Conservation (phyloP, 2,888 invertebrate genomes). For the Tetragonisca angustula region DNA sequence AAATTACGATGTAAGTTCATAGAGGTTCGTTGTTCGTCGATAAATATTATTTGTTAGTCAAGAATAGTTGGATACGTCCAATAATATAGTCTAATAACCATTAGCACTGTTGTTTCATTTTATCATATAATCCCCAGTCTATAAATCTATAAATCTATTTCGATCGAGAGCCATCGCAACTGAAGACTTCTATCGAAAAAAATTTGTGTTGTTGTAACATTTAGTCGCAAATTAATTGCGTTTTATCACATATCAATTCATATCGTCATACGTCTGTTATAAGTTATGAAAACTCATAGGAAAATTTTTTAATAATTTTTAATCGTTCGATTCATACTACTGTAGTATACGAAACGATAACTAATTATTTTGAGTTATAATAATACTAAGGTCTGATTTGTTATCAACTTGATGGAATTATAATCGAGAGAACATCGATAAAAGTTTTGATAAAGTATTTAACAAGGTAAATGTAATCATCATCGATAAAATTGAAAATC, state of each 20-base stretch:
- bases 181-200: not conserved
- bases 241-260: not conserved
- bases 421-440: slow-evolving; percentile 33
- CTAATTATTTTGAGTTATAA: slow-evolving; percentile 55
- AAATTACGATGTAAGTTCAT: slow-evolving; percentile 80
- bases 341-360: slow-evolving; percentile 1
- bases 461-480: slow-evolving; percentile 44
- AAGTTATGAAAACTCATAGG: rapidly evolving
- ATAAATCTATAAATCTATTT: not conserved
- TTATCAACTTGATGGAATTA: slow-evolving; percentile 48
- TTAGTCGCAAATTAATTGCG: not conserved
- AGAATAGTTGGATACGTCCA: slow-evolving; percentile 76
- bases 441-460: slow-evolving; percentile 55
- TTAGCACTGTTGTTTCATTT: slow-evolving; percentile 60
- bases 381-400: slow-evolving; percentile 42
- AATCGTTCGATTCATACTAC: too few relatives aligned
- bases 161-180: not conserved
- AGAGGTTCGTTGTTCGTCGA: slow-evolving; percentile 77
- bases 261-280: not conserved
- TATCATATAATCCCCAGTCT: not conserved
- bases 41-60: slow-evolving; percentile 78
- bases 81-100: slow-evolving; percentile 73
- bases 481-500: slow-evolving; percentile 30
- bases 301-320: too few relatives aligned
- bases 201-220: not conserved